A percentile compares a stretch with the other conserved stretches of the same genome.
phyloP scores from a whole-genome alignment of 2,113 vertebrate species.

The Seriola rivoliana region DNA sequence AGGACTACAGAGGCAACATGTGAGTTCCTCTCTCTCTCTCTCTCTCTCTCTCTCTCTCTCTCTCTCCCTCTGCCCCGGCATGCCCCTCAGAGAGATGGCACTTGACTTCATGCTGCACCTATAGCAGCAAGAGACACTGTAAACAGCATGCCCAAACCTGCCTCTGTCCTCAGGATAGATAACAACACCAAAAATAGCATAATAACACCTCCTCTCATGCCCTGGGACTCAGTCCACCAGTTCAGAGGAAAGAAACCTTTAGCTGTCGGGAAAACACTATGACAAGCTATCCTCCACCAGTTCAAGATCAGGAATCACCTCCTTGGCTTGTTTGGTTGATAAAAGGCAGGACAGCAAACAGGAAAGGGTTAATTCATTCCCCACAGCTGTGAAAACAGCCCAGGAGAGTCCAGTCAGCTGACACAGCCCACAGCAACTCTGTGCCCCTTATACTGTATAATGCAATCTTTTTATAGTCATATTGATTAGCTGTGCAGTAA shows the following conservation, averaged over 20 bases:
- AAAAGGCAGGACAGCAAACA: slow-evolving; percentile 17
- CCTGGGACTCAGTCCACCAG: neutral
- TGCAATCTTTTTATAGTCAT: neutral
- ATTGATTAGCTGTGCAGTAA: slow-evolving; percentile 10
- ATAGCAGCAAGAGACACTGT: neutral
- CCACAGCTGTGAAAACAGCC: slow-evolving; percentile 57
- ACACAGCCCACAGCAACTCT: neutral
- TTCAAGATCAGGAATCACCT: slow-evolving; percentile 5
- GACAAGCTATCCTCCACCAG: neutral
- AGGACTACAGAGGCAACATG: slow-evolving; percentile 90
- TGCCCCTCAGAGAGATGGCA: slow-evolving; percentile 1
- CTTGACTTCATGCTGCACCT: neutral
- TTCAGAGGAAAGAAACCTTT: neutral
- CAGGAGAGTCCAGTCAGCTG: slow-evolving; percentile 31
- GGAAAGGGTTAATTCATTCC: slow-evolving; percentile 4
- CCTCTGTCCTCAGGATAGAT: slow-evolving; percentile 8
- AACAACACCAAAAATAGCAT: neutral
- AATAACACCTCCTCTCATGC: slow-evolving; percentile 9
- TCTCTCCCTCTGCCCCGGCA: neutral
- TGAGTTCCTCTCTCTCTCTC: slow-evolving; percentile 78
- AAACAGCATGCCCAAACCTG: slow-evolving; percentile 47
- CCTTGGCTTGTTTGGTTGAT: slow-evolving; percentile 24
- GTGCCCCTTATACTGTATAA: slow-evolving; percentile 2
- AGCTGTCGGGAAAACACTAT: neutral
- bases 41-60: neutral